Conservation (phyloP, 2,888 invertebrate species). For the Morpho helenor region DNA sequence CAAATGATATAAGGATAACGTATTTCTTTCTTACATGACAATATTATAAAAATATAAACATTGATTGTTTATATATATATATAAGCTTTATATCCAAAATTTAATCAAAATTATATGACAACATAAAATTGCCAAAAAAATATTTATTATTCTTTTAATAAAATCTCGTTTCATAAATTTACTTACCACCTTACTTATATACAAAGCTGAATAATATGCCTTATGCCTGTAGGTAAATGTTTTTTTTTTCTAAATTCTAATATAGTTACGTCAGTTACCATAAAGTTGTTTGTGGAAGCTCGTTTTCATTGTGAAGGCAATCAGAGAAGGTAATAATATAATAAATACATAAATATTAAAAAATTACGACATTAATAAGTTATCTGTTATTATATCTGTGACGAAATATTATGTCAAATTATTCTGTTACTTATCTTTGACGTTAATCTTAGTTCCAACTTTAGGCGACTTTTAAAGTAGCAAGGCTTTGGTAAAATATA, state of each 20-base stretch:
- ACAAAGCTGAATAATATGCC: slow-evolving; percentile 7
- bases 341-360: slow-evolving; percentile 20
- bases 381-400: no score
- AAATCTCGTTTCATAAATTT: slow-evolving; percentile 2
- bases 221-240: neutral
- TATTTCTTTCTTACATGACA: no score
- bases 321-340: slow-evolving; percentile 23
- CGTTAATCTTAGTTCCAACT: neutral
- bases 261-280: slow-evolving; percentile 27
- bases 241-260: slow-evolving; percentile 6
- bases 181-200: slow-evolving; percentile 13
- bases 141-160: neutral
- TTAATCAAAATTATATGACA: no score
- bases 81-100: no score
- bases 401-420: neutral
- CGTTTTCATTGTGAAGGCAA: slow-evolving; percentile 26
- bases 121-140: no score
- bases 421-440: neutral
- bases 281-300: slow-evolving; percentile 23
- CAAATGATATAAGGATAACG: no score
- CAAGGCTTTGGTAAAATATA: no score
- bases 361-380: neutral
- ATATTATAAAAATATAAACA: no score
- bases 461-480: no score
- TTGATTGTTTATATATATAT: no score